Conservation (phyloP, 2,113 vertebrate species). For the Planiliza haematocheilus region DNA sequence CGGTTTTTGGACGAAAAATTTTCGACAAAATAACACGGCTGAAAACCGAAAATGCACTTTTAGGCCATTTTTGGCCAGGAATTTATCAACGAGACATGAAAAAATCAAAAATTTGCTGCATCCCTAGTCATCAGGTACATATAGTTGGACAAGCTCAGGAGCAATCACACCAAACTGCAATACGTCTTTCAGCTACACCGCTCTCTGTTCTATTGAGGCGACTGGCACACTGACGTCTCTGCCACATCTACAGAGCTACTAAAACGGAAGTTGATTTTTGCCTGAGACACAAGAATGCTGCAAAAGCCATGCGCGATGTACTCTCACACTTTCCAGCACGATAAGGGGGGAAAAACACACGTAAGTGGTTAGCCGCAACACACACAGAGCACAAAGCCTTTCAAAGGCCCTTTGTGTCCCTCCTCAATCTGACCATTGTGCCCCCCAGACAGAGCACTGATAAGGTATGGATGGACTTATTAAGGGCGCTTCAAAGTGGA, state of each 20-base stretch:
- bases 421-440: constrained; percentile 79
- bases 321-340: constrained; percentile 42
- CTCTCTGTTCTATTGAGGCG: constrained; percentile 13
- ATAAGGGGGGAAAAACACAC: constrained; percentile 59
- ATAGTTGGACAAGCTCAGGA: constrained; percentile 18
- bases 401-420: constrained; percentile 73
- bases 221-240: not conserved
- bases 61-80: too few species aligned
- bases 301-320: constrained; percentile 59
- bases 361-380: constrained; percentile 55
- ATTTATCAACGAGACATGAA: too few species aligned
- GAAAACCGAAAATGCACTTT: too few species aligned
- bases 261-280: not conserved
- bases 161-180: not conserved
- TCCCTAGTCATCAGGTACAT: too few species aligned
- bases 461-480: constrained; percentile 77
- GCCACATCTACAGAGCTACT: accelerated
- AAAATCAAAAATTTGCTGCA: too few species aligned
- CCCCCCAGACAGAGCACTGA: constrained; percentile 72
- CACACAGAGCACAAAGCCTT: constrained; percentile 69
- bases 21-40: too few species aligned
- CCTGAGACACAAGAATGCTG: not conserved
- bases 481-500: constrained; percentile 70
- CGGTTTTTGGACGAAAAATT: too few species aligned
- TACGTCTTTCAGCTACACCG: constrained; percentile 7